Evolutionary conservation across 2,113 vertebrate genomes (phyloP).

Genomic region (Mastomys coucha): DNA sequence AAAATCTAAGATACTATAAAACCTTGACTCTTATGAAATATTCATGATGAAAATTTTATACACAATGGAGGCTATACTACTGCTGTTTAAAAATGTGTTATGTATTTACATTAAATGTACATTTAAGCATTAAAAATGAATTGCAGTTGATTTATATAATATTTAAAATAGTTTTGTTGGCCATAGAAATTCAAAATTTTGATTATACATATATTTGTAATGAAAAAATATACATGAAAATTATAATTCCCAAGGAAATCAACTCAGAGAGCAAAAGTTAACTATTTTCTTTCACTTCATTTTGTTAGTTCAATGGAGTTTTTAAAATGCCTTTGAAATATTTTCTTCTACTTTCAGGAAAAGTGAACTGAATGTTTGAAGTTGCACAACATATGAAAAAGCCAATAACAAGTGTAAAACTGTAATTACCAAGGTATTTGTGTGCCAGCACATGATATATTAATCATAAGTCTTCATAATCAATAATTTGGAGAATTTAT

Average conservation of each 20-base stretch:
- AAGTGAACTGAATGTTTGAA: conserved; percentile 30
- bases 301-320: not conserved
- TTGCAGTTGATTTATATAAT: not conserved
- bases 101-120: not conserved
- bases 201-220: not conserved
- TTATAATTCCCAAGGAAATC: not conserved
- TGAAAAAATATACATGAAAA: not conserved
- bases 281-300: not conserved
- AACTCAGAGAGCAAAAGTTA: not conserved
- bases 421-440: not conserved
- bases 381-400: not conserved
- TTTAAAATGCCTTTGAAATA: not conserved
- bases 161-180: not conserved
- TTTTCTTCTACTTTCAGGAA: not conserved
- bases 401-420: not conserved
- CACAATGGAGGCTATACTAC: not conserved
- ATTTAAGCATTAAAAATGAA: not conserved
- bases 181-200: not conserved
- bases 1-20: not conserved
- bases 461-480: not conserved
- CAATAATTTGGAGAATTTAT: not conserved
- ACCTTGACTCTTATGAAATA: conserved; percentile 3
- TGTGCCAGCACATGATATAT: not conserved
- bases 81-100: not conserved
- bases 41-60: not conserved